Evolutionary conservation across 2,113 vertebrate species (phyloP).

Genomic region (Eurystomus gularis): DNA sequence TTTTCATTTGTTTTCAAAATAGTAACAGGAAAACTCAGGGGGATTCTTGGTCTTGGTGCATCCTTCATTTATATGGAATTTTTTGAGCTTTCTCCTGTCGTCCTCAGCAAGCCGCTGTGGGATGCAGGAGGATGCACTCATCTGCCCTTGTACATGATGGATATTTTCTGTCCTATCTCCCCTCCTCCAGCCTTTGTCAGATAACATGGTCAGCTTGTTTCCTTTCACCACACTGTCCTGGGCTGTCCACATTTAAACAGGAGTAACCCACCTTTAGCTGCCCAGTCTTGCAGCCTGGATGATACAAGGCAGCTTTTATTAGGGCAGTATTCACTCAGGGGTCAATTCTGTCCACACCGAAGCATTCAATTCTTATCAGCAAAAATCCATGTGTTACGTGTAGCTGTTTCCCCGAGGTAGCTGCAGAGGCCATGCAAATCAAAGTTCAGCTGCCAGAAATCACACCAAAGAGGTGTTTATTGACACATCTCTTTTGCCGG

Average conservation of each 20-base stretch:
- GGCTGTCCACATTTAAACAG: not conserved
- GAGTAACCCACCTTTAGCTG: not conserved
- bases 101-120: not conserved
- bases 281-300: not conserved
- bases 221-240: no score
- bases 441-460: conserved; percentile 39
- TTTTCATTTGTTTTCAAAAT: not conserved
- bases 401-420: not conserved
- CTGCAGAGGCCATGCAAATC: not conserved
- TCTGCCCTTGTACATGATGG: not conserved
- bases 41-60: not conserved
- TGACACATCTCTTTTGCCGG: not conserved
- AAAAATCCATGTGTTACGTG: conserved; percentile 26
- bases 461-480: conserved; percentile 22
- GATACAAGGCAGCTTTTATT: not conserved
- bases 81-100: not conserved
- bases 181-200: not conserved
- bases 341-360: not conserved
- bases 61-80: not conserved
- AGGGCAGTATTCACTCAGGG: not conserved
- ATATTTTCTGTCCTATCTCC: not conserved
- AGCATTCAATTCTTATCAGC: not conserved
- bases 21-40: not conserved
- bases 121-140: not conserved
- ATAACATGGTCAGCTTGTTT: not conserved